Base-by-base conservation (phyloP, 2,888 invertebrate species). In the Chloroclystis v-ata region DNA sequence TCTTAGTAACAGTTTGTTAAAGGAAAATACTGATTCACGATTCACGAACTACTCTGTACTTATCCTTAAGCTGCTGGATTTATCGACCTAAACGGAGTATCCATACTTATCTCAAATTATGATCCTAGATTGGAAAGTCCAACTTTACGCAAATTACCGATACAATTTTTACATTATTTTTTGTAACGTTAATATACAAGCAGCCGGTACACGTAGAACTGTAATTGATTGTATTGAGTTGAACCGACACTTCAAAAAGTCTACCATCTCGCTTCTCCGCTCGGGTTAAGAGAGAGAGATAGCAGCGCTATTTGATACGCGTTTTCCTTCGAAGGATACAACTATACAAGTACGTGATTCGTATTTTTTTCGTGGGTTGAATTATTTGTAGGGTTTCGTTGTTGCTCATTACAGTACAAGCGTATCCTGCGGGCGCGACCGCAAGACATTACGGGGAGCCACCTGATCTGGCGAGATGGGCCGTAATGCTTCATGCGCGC, bases 361-460 rank as follows among this genome's bases (percentile, higher is more conserved):
- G 69, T 73, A 78, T 79, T 85, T 87, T 85, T 85, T 86, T 83
- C 78, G 79, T 83, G 75, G 83, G 79, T 83, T 69, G 82, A 83
- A 83, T 86, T 85, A 85, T 86, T 87, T 86, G 86, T 86, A 85
- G 74, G 86, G 86, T 78, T 87, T 87, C 86, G 74, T 83, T 84
- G 85, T 81, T 79, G 85, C 85, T 86, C 86, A 87, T 87, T 87
- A 87, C 78, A 69, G 76, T 79, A 84, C 86, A 82, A 78, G 85
- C 76, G 85, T 82, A 87, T 87, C 86, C 86, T 86, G 81, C 77
- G 75, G 64, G 72, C 65, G 82, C 85, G 86, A 86, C 82, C 82
- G 84, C 75, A 79, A 78, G 81, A 81, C 83, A 82, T 83, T 79
- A 81, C 77, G 67, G 65, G 28, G 69, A 72, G 69, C 72, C 82